Conservation (phyloP, 2,797 vertebrate genomes). For the Sternotherus odoratus region DNA sequence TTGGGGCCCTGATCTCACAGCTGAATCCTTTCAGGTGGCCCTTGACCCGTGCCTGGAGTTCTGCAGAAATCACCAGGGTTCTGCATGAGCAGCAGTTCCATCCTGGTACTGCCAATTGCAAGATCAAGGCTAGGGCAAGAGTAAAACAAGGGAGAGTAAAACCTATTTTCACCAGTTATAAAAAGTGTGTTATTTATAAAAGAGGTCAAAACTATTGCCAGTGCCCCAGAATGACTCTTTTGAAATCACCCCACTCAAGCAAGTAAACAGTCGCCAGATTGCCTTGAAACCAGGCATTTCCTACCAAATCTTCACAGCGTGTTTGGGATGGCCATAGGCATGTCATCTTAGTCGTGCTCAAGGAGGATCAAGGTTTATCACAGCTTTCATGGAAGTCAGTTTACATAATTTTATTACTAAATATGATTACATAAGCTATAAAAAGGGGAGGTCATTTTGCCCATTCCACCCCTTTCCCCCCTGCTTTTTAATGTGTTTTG, state of each 20-base stretch:
- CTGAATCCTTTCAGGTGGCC: not conserved
- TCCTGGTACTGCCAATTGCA: not conserved
- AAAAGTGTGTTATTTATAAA: fast-evolving
- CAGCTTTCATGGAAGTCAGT: not conserved
- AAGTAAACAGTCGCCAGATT: not conserved
- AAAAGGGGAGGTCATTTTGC: not conserved
- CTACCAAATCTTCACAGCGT: not conserved
- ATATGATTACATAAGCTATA: not conserved
- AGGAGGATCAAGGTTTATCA: not conserved
- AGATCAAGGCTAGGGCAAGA: not conserved
- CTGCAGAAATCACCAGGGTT: not conserved
- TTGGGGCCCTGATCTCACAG: not conserved
- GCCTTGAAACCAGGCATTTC: not conserved
- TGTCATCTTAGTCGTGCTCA: not conserved
- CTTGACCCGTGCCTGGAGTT: not conserved
- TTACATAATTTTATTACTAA: constrained; percentile 8
- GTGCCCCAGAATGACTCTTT: not conserved
- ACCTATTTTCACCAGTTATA: not conserved
- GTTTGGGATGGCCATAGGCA: not conserved
- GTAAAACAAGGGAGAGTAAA: not conserved
- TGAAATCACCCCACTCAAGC: not conserved
- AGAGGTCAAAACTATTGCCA: not conserved
- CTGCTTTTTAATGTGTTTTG: not conserved
- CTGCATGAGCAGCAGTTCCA: not conserved
- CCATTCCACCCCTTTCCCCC: not conserved